Percentiles rank a stretch among this genome's conserved stretches.
Evolutionary conservation across 1,140 invertebrate species (phyloP).

Genomic region (Ips typographus): DNA sequence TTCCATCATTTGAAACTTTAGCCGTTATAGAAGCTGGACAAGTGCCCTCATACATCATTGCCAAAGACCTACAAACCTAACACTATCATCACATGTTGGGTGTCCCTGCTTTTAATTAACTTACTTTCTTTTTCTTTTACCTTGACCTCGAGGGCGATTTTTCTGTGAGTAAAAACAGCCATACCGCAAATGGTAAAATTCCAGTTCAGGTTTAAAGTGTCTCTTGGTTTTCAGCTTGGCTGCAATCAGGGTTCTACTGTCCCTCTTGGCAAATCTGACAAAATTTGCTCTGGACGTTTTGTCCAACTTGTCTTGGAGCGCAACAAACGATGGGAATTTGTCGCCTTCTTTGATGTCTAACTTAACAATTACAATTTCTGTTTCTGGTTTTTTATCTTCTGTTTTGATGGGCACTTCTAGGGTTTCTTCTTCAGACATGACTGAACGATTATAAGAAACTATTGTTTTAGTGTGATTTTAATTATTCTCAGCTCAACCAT

Average conservation of each 20-base stretch:
- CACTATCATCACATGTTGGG: neutral
- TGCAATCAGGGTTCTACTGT: constrained; percentile 24
- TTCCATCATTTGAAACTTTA: constrained; percentile 18
- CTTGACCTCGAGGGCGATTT: constrained; percentile 3
- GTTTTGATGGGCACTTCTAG: too few relatives aligned
- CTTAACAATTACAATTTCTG: neutral
- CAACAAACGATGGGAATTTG: constrained; percentile 14
- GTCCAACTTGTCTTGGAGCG: constrained; percentile 14
- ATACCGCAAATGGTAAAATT: constrained; percentile 31
- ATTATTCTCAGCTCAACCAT: too few relatives aligned
- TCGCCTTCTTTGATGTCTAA: constrained; percentile 20
- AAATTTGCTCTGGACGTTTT: constrained; percentile 15
- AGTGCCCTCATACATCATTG: constrained; percentile 1
- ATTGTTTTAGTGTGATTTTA: too few relatives aligned
- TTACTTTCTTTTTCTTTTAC: constrained; percentile 25
- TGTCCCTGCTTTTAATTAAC: neutral
- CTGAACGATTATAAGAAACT: too few relatives aligned
- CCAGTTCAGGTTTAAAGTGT: constrained; percentile 11
- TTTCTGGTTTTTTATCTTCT: neutral
- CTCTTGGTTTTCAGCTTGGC: constrained; percentile 20
- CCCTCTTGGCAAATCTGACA: constrained; percentile 22
- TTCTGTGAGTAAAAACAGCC: constrained; percentile 28
- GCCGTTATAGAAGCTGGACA: constrained; percentile 25
- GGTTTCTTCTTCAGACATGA: too few relatives aligned
- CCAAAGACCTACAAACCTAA: constrained; percentile 18